These are phyloP conservation scores for Anableps anableps DNA, from an alignment of 2,797 vertebrate species.

Conservation along the genomic window DNA sequence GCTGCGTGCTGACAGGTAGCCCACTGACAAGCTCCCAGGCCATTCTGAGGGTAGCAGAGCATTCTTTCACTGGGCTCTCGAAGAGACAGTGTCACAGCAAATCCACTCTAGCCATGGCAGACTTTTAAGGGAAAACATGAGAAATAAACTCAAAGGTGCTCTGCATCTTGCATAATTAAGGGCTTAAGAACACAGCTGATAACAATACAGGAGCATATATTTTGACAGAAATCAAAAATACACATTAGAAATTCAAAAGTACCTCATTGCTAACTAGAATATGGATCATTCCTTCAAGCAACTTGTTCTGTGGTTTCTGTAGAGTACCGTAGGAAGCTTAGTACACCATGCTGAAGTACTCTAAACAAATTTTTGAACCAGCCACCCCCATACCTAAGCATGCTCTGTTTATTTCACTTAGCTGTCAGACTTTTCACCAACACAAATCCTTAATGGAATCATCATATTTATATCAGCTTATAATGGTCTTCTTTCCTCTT, in stretches of 20 bases:
- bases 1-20: conserved; percentile 72
- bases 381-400: too few relatives aligned
- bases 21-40: conserved; percentile 72
- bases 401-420: too few relatives aligned
- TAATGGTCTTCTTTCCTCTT: too few relatives aligned
- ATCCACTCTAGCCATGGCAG: conserved; percentile 65
- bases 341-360: too few relatives aligned
- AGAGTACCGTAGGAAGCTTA: too few relatives aligned
- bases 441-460: too few relatives aligned
- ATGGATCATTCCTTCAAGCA: not conserved
- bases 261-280: not conserved
- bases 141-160: conserved; percentile 40
- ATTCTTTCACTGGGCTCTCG: conserved; percentile 60
- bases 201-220: not conserved
- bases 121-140: conserved; percentile 36
- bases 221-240: not conserved
- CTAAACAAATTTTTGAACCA: too few relatives aligned
- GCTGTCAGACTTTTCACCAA: too few relatives aligned
- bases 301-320: too few relatives aligned
- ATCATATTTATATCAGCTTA: too few relatives aligned
- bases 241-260: not conserved
- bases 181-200: conserved; percentile 7
- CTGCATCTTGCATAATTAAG: conserved; percentile 26
- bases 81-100: conserved; percentile 77
- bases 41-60: conserved; percentile 63